These are phyloP conservation scores for Ridgeia piscesae DNA, from an alignment of 1,140 invertebrate species.

Conservation along the genomic window DNA sequence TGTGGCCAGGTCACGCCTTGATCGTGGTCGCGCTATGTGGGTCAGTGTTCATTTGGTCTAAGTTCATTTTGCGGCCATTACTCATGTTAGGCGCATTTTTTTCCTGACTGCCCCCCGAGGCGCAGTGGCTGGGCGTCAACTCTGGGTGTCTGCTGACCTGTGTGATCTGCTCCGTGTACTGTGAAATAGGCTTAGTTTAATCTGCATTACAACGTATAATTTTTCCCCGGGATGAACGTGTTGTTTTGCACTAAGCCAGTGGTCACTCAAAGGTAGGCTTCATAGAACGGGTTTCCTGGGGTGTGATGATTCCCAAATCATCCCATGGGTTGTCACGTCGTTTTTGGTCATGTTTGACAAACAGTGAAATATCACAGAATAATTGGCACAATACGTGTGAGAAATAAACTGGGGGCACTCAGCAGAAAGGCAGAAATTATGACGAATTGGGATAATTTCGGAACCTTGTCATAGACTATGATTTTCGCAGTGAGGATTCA, in stretches of 20 bases:
- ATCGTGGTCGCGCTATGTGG: background rate
- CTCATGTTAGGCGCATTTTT: background rate
- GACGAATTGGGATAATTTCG: background rate
- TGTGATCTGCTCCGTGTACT: background rate
- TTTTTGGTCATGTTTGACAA: background rate
- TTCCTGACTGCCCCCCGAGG: background rate
- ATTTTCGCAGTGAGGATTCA: too few relatives aligned
- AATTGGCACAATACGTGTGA: background rate
- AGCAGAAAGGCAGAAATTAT: background rate
- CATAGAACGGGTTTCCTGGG: background rate
- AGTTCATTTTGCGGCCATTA: background rate
- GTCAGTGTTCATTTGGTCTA: background rate
- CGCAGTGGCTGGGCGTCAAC: background rate
- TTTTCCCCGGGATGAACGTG: background rate
- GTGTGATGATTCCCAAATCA: background rate
- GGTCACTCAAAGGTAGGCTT: background rate
- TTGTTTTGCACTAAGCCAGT: background rate
- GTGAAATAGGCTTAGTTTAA: background rate
- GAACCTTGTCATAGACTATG: background rate
- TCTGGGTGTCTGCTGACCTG: background rate
- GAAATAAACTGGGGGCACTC: background rate
- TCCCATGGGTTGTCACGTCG: background rate
- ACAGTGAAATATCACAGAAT: background rate
- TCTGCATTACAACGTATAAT: background rate
- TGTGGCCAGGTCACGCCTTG: background rate